These are phyloP conservation scores for Leucophenga varia DNA, from an alignment of 1,140 invertebrate genomes.

Conservation along the genomic window DNA sequence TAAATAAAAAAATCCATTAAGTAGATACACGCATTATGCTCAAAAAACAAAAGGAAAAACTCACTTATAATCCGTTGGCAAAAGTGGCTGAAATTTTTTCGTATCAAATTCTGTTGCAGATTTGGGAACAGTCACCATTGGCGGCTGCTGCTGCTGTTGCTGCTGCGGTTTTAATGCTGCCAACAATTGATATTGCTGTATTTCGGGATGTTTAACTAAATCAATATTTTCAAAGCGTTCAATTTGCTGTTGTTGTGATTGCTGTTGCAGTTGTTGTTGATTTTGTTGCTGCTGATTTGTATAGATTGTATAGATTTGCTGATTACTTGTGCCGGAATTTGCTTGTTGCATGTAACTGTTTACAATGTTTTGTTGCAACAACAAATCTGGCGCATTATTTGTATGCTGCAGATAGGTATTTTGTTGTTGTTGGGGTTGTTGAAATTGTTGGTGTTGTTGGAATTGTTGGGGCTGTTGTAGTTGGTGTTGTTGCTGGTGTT, in stretches of 20 bases:
- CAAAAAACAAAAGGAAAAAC: conserved; percentile 11
- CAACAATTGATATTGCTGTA: too few species aligned
- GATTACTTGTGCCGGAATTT: conserved; percentile 28
- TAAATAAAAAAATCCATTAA: too few species aligned
- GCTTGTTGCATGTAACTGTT: background rate
- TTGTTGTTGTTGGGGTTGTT: conserved; percentile 11
- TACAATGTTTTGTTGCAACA: too few species aligned
- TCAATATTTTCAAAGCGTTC: too few species aligned
- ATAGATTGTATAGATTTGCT: conserved; percentile 22
- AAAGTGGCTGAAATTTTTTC: background rate
- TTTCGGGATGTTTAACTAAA: too few species aligned
- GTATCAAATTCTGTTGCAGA: too few species aligned
- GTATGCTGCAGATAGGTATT: too few species aligned
- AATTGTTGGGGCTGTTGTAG: background rate
- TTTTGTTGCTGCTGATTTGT: background rate
- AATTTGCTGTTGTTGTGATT: background rate
- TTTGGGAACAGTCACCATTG: too few species aligned
- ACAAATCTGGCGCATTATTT: too few species aligned
- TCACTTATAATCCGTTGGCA: conserved; percentile 7
- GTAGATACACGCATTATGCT: too few species aligned
- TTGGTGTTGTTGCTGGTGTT: background rate
- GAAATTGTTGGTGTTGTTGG: conserved; percentile 12
- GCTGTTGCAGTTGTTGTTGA: conserved; percentile 1
- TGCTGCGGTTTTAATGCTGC: too few species aligned
- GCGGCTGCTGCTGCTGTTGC: too few species aligned